Base-by-base conservation (phyloP, 2,797 vertebrate species). In the Periparus ater region DNA sequence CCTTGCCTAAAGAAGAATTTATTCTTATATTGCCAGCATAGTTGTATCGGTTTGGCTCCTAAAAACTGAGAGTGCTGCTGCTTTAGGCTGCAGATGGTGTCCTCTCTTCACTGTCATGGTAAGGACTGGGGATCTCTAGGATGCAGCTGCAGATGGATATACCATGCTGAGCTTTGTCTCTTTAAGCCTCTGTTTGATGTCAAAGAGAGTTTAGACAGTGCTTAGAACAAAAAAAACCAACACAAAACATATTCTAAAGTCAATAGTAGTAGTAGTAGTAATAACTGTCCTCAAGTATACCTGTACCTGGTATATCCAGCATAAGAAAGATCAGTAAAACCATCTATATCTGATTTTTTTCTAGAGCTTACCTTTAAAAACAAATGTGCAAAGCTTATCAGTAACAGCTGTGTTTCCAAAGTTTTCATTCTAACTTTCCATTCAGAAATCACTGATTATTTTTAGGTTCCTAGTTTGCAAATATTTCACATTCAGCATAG, bases 71-170 rank as follows among this genome's bases (percentile, higher is more conserved):
- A 65, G 36, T 82, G 47, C 55, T 72, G 15, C 30, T 55, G 44
- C 71, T 65, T 78, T 65, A 75, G 83, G 14, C 44, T 86, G 42
- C 42, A 76, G 51, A 29, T 47, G 53, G 12, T 54, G 7, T 72
- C 26, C 9, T 45, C 20, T 17, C 16, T 1, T 78, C 42, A 54
- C 2, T 0, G 1, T 36, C 42, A 5, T 51, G 38, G 21, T 17
- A 26, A 53, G 63, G 62, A 29, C n/a, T 65, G 61, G 36, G 44
- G 26, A 29, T 62, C 9, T 73, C 44, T 63, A 47, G 29, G 55
- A 26, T 73, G 53, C 55, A 77, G 48, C 32, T 91, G 53, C 23
- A 74, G 34, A 36, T 77, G 44, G 63, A 30, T 82, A 2, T 7
- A 38, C 82, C 51, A 62, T 57, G n/a, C 44, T 80, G 53, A 90